Conservation (phyloP, 2,888 invertebrate species). For the Artemia sp. region DNA sequence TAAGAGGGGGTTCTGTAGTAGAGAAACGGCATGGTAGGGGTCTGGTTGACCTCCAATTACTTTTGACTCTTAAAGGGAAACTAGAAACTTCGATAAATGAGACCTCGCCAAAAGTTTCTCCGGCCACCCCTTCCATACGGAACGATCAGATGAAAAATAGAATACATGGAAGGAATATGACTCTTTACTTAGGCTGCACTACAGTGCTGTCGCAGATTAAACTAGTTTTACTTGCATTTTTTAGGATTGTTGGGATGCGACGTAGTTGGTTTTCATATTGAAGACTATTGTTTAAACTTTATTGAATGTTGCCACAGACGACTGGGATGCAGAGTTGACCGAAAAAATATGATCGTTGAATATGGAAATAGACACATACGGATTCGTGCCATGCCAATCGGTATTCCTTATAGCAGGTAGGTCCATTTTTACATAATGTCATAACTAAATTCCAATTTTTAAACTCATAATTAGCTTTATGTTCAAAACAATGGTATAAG, state of each 20-base stretch:
- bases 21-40: no score
- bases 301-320: conserved; percentile 76
- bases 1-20: no score
- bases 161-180: not conserved
- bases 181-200: not conserved
- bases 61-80: no score
- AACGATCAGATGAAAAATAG: not conserved
- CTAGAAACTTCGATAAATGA: no score
- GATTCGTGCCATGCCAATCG: conserved; percentile 67
- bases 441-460: not conserved
- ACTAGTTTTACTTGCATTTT: not conserved
- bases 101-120: no score
- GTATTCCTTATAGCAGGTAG: conserved; percentile 60
- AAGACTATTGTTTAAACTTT: conserved; percentile 75
- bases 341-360: conserved; percentile 68
- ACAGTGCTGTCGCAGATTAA: not conserved
- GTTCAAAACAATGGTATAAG: not conserved
- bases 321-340: conserved; percentile 63
- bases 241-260: conserved; percentile 49
- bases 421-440: not conserved
- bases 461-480: not conserved
- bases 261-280: conserved; percentile 81
- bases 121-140: no score
- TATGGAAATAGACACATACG: conserved; percentile 69
- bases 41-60: no score